Conservation (phyloP, 2,797 vertebrate species). For the Sebastes baramenuke region DNA sequence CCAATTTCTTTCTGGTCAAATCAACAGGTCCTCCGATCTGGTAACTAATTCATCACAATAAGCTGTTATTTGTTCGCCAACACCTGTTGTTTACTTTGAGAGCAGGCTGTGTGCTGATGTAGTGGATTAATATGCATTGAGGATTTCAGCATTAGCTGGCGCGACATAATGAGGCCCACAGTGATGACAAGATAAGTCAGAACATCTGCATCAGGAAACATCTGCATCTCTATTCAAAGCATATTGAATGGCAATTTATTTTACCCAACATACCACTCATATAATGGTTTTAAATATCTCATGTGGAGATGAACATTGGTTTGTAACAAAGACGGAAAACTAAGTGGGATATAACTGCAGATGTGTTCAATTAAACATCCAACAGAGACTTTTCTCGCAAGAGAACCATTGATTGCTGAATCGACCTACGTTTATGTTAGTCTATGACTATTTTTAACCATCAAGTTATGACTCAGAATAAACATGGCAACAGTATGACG, state of each 20-base stretch:
- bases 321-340: neutral
- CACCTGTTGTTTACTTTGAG: conserved; percentile 62
- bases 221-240: conserved; percentile 8
- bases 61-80: conserved; percentile 40
- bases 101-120: conserved; percentile 13
- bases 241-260: neutral
- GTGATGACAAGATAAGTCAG: conserved; percentile 40
- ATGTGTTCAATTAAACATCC: neutral
- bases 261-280: neutral
- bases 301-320: neutral
- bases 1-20: neutral
- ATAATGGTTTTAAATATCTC: neutral
- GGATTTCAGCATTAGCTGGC: conserved; percentile 26
- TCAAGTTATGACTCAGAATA: neutral
- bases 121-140: conserved; percentile 52
- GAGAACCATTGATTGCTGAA: neutral
- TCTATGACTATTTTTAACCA: neutral
- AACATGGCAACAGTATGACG: neutral
- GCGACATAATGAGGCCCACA: conserved; percentile 22
- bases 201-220: conserved; percentile 32
- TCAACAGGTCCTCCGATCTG: neutral
- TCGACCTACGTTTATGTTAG: neutral
- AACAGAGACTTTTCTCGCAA: neutral
- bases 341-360: neutral
- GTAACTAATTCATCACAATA: conserved; percentile 26